Conservation (phyloP, 2,113 vertebrate species). For the Carlito syrichta region DNA sequence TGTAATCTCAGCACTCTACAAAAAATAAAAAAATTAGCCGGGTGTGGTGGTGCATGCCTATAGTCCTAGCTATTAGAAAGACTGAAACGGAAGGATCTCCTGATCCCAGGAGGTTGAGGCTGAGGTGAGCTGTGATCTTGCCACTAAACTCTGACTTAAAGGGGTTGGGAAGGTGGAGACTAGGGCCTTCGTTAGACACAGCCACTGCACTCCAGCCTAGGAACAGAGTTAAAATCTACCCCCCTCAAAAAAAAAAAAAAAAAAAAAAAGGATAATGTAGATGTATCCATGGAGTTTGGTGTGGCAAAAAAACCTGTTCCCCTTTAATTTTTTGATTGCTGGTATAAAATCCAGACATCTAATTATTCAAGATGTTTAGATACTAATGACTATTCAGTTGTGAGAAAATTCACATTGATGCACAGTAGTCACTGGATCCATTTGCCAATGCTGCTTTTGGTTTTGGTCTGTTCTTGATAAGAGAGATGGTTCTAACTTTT, state of each 20-base stretch:
- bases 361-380: neutral
- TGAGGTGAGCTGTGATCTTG: too few species aligned
- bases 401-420: neutral
- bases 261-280: too few species aligned
- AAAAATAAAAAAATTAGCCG: too few species aligned
- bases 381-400: neutral
- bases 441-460: neutral
- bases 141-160: too few species aligned
- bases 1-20: neutral
- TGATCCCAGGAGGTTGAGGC: neutral
- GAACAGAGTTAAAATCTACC: neutral
- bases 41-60: too few species aligned
- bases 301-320: neutral
- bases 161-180: too few species aligned
- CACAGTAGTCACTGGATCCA: neutral
- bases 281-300: neutral
- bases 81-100: too few species aligned
- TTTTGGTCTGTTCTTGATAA: neutral
- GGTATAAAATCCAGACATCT: neutral
- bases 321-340: neutral
- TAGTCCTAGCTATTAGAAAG: too few species aligned
- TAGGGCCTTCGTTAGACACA: too few species aligned
- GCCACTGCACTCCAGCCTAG: neutral
- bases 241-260: neutral
- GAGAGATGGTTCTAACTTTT: neutral